Evolutionary conservation across 2,797 vertebrate species (phyloP).

Genomic region (Coregonus suidteri): DNA sequence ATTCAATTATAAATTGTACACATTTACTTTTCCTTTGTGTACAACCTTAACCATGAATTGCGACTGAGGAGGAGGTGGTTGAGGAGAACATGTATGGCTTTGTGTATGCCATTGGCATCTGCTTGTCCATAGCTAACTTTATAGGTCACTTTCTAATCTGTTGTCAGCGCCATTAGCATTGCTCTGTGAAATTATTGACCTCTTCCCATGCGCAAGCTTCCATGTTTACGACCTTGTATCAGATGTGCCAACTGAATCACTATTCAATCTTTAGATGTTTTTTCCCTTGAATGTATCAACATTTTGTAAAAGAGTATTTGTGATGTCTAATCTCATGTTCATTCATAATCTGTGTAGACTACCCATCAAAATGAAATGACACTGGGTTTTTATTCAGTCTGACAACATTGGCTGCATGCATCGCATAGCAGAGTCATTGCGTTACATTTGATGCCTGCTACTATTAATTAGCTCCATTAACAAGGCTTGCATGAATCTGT

Average conservation of each 20-base stretch:
- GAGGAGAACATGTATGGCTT: not conserved
- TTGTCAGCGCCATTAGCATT: not conserved
- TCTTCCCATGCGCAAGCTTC: not conserved
- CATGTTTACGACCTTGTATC: not conserved
- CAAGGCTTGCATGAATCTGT: conserved; percentile 47
- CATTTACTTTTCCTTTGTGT: not conserved
- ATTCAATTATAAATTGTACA: not conserved
- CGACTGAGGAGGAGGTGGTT: not conserved
- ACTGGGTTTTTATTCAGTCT: conserved; percentile 46
- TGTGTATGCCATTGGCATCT: not conserved
- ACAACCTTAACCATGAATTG: not conserved
- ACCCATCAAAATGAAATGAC: conserved; percentile 43
- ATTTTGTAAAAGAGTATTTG: not conserved
- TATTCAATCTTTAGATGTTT: not conserved
- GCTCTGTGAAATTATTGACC: not conserved
- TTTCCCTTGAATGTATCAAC: not conserved
- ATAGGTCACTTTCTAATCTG: conserved; percentile 9
- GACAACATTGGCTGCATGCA: conserved; percentile 58
- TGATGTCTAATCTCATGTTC: conserved; percentile 15
- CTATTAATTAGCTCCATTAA: conserved; percentile 71
- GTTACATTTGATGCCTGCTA: conserved; percentile 75
- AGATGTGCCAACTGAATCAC: not conserved
- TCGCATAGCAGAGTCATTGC: conserved; percentile 71
- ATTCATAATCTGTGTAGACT: conserved; percentile 52
- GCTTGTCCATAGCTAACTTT: not conserved